These are phyloP conservation scores for cattle (Bos taurus) DNA, from an alignment of 2,113 vertebrate genomes.

Conservation along the genomic window DNA sequence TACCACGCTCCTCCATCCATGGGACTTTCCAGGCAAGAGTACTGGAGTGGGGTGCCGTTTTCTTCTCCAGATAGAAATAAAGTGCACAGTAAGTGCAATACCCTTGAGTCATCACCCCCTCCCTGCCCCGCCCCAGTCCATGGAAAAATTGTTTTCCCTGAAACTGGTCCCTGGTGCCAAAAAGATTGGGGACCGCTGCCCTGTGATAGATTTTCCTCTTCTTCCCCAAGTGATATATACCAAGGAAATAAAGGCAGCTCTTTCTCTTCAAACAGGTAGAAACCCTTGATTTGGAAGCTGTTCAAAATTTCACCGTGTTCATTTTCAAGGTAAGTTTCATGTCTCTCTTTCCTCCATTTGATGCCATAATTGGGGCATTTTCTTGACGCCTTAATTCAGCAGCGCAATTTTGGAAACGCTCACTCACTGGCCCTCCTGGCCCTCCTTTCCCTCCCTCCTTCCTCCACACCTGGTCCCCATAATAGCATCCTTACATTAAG, in stretches of 20 bases:
- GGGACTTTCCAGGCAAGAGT: background rate
- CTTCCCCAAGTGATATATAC: background rate
- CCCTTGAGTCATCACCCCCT: background rate
- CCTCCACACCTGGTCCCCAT: background rate
- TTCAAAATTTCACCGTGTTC: background rate
- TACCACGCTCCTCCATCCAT: fast-evolving
- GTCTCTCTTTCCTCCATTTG: background rate
- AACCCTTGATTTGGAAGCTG: background rate
- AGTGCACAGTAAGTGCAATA: background rate
- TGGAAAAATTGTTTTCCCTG: background rate
- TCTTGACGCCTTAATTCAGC: constrained; percentile 9
- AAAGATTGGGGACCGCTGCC: background rate
- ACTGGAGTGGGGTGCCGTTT: background rate
- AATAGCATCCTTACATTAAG: background rate
- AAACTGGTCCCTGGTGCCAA: background rate
- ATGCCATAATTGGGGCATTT: constrained; percentile 7
- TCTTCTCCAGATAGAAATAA: background rate
- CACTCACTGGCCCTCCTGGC: background rate
- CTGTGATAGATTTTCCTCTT: background rate
- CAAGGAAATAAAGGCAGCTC: background rate
- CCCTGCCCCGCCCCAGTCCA: fast-evolving
- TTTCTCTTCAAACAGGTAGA: background rate
- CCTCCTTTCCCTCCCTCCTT: background rate
- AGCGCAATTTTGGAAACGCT: background rate
- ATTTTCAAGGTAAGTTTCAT: background rate